Conservation (phyloP, 2,113 vertebrate species). For the Gasterosteus nipponicus region DNA sequence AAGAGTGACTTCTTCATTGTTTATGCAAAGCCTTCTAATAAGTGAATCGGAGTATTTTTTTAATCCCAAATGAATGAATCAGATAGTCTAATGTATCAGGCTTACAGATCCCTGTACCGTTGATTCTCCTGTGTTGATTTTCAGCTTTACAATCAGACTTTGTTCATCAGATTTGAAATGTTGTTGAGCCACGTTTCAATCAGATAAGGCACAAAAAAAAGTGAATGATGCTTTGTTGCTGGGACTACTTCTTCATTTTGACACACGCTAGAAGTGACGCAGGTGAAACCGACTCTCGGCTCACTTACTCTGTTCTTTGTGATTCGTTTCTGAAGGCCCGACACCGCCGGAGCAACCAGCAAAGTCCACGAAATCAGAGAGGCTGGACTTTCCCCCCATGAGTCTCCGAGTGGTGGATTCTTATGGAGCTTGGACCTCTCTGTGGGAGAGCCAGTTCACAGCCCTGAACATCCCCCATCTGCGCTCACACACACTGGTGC, state of each 20-base stretch:
- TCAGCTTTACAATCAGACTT: not conserved
- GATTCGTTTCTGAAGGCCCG: slow-evolving; percentile 36
- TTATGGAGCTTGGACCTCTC: slow-evolving; percentile 78
- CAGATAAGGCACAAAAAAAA: not conserved
- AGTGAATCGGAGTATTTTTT: not conserved
- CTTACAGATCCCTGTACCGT: not conserved
- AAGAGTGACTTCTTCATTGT: not conserved
- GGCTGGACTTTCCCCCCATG: slow-evolving; percentile 21
- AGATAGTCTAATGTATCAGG: not conserved
- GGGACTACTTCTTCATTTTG: not conserved
- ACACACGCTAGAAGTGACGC: not conserved
- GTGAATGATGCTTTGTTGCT: not conserved
- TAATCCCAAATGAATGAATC: no score
- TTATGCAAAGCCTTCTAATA: not conserved
- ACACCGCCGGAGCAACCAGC: slow-evolving; percentile 1
- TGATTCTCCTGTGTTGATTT: not conserved
- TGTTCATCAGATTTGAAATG: not conserved
- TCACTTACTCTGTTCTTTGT: not conserved
- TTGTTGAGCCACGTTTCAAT: not conserved
- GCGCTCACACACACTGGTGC: slow-evolving; percentile 83
- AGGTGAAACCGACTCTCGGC: not conserved
- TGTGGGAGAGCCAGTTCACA: slow-evolving; percentile 83
- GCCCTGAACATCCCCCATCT: slow-evolving; percentile 82
- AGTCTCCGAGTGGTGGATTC: slow-evolving; percentile 77
- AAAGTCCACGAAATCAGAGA: slow-evolving; percentile 11